Percentiles rank a stretch among this genome's conserved stretches.
phyloP scores from a whole-genome alignment of 2,113 vertebrate species.

The Triplophysa siluroides region DNA sequence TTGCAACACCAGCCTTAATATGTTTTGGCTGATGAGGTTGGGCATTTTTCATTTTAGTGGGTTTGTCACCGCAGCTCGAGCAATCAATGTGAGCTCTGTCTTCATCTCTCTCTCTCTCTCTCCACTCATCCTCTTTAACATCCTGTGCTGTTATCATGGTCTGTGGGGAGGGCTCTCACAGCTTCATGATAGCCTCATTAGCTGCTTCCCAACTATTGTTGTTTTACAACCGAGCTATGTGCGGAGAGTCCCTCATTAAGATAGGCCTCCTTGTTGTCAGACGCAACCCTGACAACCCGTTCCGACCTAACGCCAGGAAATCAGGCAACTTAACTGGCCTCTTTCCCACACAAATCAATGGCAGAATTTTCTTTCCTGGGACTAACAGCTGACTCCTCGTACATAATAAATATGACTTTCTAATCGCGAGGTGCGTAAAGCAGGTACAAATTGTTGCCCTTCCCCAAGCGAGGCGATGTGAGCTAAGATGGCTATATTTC shows the following conservation, averaged over 20 bases:
- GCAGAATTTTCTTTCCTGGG: constrained; percentile 26
- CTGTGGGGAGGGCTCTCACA: constrained; percentile 73
- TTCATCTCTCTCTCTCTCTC: constrained; percentile 54
- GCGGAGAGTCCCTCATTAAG: constrained; percentile 82
- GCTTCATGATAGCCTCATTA: constrained; percentile 82
- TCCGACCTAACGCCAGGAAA: constrained; percentile 68
- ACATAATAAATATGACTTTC: constrained; percentile 26
- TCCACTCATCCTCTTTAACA: constrained; percentile 57
- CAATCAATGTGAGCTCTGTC: constrained; percentile 72
- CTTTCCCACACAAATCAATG: constrained; percentile 65
- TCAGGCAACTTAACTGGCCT: constrained; percentile 63
- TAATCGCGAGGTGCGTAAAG: constrained; percentile 1
- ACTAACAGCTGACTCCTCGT: constrained; percentile 28
- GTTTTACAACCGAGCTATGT: constrained; percentile 82
- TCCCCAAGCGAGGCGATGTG: constrained; percentile 24
- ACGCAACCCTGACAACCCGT: constrained; percentile 68
- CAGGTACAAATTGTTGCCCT: constrained; percentile 22
- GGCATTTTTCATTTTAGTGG: constrained; percentile 67
- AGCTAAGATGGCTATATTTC: constrained; percentile 57
- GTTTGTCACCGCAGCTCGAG: constrained; percentile 68
- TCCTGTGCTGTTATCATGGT: constrained; percentile 67
- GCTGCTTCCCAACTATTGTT: constrained; percentile 81
- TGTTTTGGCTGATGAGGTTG: constrained; percentile 71
- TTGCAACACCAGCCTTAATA: constrained; percentile 60
- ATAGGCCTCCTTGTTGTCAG: constrained; percentile 74